Percentiles rank a stretch among this genome's conserved stretches.
phyloP scores from a whole-genome alignment of 2,113 vertebrate genomes.

The Brevimyrus niger region DNA sequence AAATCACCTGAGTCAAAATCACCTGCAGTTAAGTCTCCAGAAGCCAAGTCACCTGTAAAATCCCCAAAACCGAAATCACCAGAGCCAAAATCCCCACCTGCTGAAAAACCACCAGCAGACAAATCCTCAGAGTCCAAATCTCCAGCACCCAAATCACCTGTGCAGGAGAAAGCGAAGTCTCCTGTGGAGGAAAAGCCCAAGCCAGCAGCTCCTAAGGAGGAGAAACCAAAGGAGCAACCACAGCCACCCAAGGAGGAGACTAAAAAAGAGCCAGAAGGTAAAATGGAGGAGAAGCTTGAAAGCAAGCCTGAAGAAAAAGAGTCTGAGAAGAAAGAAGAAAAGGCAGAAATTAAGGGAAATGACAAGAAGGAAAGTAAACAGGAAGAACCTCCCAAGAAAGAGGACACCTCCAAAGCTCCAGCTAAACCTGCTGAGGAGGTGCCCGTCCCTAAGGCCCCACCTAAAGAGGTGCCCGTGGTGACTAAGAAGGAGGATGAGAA shows the following conservation, averaged over 20 bases:
- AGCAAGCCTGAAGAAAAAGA: constrained; percentile 36
- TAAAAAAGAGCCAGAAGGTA: constrained; percentile 13
- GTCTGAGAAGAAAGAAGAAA: constrained; percentile 41
- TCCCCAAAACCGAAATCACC: constrained; percentile 44
- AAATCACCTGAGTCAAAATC: constrained; percentile 17
- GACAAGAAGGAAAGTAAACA: constrained; percentile 33
- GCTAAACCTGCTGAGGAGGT: constrained; percentile 37
- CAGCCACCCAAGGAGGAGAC: constrained; percentile 28
- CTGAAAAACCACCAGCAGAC: constrained; percentile 41
- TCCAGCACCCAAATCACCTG: constrained; percentile 47
- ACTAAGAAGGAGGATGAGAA: constrained; percentile 35
- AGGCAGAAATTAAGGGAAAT: constrained; percentile 21
- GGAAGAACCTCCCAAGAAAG: constrained; percentile 35
- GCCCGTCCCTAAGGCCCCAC: constrained; percentile 35
- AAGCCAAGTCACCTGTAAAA: constrained; percentile 38
- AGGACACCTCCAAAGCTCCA: constrained; percentile 31
- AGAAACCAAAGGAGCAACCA: constrained; percentile 32
- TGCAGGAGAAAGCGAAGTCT: constrained; percentile 20
- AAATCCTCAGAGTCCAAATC: constrained; percentile 41
- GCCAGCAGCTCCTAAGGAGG: constrained; percentile 35
- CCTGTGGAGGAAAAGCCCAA: constrained; percentile 41
- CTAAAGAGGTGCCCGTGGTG: constrained; percentile 40
- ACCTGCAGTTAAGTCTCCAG: constrained; percentile 26
- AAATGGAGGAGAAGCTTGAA: constrained; percentile 18
- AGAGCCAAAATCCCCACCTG: constrained; percentile 41